Evolutionary conservation across 2,797 vertebrate species (phyloP), one percentile per base, ranked within the genome.

Genomic region (Morus bassanus): DNA sequence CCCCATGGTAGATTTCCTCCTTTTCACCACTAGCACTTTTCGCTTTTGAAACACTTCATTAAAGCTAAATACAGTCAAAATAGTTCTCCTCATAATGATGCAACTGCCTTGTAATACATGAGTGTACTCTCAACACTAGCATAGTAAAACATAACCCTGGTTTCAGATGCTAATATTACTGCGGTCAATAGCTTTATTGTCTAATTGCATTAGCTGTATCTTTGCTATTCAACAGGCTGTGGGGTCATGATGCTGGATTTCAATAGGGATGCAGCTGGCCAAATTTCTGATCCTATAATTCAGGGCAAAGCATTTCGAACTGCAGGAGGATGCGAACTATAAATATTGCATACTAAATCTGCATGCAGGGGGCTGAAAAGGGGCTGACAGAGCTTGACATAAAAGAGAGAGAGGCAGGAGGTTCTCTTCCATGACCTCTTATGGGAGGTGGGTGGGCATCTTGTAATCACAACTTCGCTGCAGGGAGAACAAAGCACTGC

Each of bases 351-450:
- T 4, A 37, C 37, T 37, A 25, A 50, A 50, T 51, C 57, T 19
- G 41, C 5, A 3, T 6, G 35, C 30, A 6, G 9, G 16, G 60
- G 50, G 64, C 13, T 0, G 0, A 16, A 31, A 48, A 41, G 43
- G 48, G 73, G 39, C 60, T 90, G 87, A 25, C 59, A 39, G 80
- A 73, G 79, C 63, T 35, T 13, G 82, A 59, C 87, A 85, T 8
- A 57, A 13, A 21, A 50, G 19, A 39, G 43, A 18, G 21, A 27
- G 41, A 50, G 46, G 50, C 30, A 53, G 65, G 45, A 81, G 25
- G n/a, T 57, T 70, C 25, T n/a, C 18, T 65, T 57, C 65, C 50
- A 18, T 33, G 67, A 28, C 73, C 85, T 75, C 54, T 17, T 7
- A 19, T 6, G 57, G 79, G 70, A 85, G 33, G 7, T 2, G 63